Conservation (phyloP, 2,797 vertebrate genomes). For the Neosilurus hyrtlii region DNA sequence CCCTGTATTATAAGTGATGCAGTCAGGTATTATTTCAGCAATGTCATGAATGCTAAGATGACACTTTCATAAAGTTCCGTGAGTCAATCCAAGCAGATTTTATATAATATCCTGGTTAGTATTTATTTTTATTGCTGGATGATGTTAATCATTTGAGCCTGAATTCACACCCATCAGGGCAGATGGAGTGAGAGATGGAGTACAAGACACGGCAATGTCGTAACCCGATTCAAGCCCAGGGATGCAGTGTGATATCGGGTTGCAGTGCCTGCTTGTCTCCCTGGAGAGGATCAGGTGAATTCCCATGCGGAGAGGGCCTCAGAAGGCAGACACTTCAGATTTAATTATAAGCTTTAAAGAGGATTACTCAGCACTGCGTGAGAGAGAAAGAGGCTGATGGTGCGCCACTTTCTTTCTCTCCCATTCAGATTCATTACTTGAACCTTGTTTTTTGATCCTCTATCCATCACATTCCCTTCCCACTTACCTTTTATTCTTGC, state of each 20-base stretch:
- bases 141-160: slow-evolving; percentile 4
- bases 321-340: slow-evolving; percentile 61
- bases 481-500: not conserved
- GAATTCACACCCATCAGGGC: not conserved
- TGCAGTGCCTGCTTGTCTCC: slow-evolving; percentile 46
- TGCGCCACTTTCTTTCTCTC: slow-evolving; percentile 32
- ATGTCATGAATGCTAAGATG: slow-evolving; percentile 7
- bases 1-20: slow-evolving; percentile 20
- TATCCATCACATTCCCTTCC: not conserved
- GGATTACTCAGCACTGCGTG: slow-evolving; percentile 57
- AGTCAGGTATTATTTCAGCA: slow-evolving; percentile 34
- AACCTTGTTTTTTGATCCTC: slow-evolving; percentile 8
- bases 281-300: slow-evolving; percentile 57
- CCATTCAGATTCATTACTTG: not conserved
- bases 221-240: slow-evolving; percentile 36
- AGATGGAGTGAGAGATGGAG: slow-evolving; percentile 2
- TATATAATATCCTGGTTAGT: not conserved
- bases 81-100: slow-evolving; percentile 10
- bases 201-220: slow-evolving; percentile 9
- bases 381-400: slow-evolving; percentile 40
- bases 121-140: not conserved
- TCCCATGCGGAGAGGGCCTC: slow-evolving; percentile 56
- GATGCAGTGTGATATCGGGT: slow-evolving; percentile 44
- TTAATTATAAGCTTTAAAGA: slow-evolving; percentile 64
- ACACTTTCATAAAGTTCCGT: slow-evolving; percentile 37